Evolutionary conservation across 2,797 vertebrate genomes (phyloP), one percentile per base, ranked within the genome.

Genomic region (Xenops minutus): DNA sequence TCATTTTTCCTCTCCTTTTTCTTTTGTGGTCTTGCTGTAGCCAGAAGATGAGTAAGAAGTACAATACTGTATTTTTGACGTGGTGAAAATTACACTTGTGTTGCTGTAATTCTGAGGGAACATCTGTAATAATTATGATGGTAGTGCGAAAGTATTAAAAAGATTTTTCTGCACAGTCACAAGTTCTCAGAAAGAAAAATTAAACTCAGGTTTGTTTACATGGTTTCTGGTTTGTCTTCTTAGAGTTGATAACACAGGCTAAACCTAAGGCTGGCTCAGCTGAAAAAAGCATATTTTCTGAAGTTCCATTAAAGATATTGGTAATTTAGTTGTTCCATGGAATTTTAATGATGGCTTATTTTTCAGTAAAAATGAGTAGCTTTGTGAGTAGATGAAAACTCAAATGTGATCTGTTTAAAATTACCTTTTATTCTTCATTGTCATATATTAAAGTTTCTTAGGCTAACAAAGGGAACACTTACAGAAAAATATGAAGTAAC

Each of bases 351-450:
- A 30, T 30, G 3, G 74, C n/a, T 69, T 54, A 29, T 49, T 83
- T 92, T 66, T 44, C 48, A 34, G 79, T 89, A 85, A 90, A 92
- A 76, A 56, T 55, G 10, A 24, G 34, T 56, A 54, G 24, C 61
- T 91, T 93, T 95, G 30, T 78, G 69, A 94, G 69, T 77, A 89
- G 68, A 72, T 71, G 11, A 94, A 93, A 75, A 36, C 26, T 71
- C 49, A 56, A 85, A 88, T 55, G 81, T 82, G 10, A 81, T 72
- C 46, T 94, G 27, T 85, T 22, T 15, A 21, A 23, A 64, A 14
- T 37, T 18, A 72, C 39, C 76, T 82, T 89, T 66, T 91, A 13
- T 68, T 88, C 30, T 88, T 96, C 8, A 18, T 88, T 93, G 48
- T 90, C 23, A 26, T 41, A 36, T 88, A 64, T 80, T 92, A 54